Evolutionary conservation across 53 echinoderm and acorn worm species (phyloP).

Genomic region (Echinometra lucunter): DNA sequence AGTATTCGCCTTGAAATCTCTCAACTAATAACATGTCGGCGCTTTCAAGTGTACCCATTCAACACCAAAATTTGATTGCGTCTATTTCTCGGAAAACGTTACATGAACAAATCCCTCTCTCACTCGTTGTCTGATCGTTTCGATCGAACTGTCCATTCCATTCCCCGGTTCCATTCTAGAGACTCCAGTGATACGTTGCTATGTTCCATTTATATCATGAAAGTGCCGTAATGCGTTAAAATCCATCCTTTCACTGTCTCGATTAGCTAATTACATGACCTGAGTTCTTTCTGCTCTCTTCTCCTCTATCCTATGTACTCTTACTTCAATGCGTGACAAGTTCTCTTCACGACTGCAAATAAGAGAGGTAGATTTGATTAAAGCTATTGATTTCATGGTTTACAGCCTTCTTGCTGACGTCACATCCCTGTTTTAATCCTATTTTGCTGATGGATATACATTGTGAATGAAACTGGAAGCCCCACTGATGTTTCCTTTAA

Average conservation of each 20-base stretch:
- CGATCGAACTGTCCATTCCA: not conserved
- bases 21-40: not conserved
- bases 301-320: constrained; percentile 2
- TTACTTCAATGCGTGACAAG: constrained; percentile 2
- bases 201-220: constrained; percentile 36
- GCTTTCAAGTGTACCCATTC: not conserved
- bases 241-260: constrained; percentile 36
- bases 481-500: not conserved
- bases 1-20: not conserved
- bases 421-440: constrained; percentile 25
- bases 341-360: constrained; percentile 49
- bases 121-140: not conserved
- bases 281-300: constrained; percentile 3
- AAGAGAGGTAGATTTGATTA: constrained; percentile 55
- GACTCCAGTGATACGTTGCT: not conserved
- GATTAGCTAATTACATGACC: constrained; percentile 60
- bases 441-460: constrained; percentile 35
- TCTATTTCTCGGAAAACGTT: not conserved
- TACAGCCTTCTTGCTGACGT: constrained; percentile 29
- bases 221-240: constrained; percentile 34
- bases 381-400: constrained; percentile 43
- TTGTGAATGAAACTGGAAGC: constrained; percentile 42
- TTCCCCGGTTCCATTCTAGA: not conserved
- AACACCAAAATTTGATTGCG: constrained; percentile 29
- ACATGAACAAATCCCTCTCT: not conserved